Evolutionary conservation across 2,797 vertebrate genomes (phyloP).

Genomic region (Neopelma chrysocephalum): DNA sequence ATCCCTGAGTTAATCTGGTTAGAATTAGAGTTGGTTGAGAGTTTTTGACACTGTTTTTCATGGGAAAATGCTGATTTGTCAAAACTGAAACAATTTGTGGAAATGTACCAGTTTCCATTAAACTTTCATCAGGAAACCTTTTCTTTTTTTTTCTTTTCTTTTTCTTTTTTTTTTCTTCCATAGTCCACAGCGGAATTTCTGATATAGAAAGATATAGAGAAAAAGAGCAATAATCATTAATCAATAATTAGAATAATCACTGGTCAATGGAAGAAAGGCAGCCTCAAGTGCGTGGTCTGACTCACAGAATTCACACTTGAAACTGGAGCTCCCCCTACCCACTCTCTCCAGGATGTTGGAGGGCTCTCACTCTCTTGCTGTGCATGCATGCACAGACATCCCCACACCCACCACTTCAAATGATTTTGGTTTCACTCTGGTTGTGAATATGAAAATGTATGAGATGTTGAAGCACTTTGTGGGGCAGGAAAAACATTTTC

Average conservation of each 20-base stretch:
- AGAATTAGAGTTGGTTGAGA: slow-evolving; percentile 49
- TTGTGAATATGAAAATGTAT: neutral
- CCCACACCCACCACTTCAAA: neutral
- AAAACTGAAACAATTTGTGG: slow-evolving; percentile 68
- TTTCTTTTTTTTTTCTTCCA: neutral
- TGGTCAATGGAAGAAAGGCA: neutral
- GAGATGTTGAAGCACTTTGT: neutral
- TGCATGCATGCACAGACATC: neutral
- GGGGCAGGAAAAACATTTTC: neutral
- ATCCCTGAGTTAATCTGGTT: slow-evolving; percentile 54
- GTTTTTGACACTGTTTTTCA: slow-evolving; percentile 54
- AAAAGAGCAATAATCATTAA: neutral
- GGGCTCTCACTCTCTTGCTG: neutral
- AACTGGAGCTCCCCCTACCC: slow-evolving; percentile 35
- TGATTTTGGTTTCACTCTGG: neutral
- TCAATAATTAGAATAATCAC: slow-evolving; percentile 2
- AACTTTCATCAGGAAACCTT: slow-evolving; percentile 38
- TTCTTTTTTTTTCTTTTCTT: neutral
- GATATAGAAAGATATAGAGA: neutral
- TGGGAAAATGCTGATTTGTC: slow-evolving; percentile 69
- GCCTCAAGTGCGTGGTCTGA: neutral
- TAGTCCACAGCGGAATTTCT: neutral
- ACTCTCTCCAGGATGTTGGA: neutral
- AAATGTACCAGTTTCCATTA: slow-evolving; percentile 59
- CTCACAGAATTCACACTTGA: neutral